phyloP scores from a whole-genome alignment of 1,140 invertebrate species.

The Drosophila bifasciata region DNA sequence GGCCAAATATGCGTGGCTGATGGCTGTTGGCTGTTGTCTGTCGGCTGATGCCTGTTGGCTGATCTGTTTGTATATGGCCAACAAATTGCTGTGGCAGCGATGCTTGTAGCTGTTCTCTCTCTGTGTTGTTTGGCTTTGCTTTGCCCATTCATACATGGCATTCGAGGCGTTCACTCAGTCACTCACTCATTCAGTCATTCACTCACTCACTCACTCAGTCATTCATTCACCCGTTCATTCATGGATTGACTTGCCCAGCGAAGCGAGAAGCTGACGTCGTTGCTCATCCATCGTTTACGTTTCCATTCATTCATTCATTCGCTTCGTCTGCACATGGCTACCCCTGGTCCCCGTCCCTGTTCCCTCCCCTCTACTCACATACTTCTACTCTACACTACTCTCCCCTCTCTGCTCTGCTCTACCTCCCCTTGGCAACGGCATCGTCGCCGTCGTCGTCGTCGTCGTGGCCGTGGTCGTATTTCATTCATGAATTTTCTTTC shows the following conservation, averaged over 20 bases:
- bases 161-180: conserved; percentile 14
- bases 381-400: conserved; percentile 25
- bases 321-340: neutral
- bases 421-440: no score
- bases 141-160: conserved; percentile 66
- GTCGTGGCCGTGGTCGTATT: conserved; percentile 70
- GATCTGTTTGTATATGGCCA: conserved; percentile 80
- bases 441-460: conserved; percentile 37
- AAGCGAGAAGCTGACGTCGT: conserved; percentile 64
- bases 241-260: conserved; percentile 78
- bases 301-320: conserved; percentile 70
- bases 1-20: conserved; percentile 76
- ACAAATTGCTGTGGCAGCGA: conserved; percentile 55
- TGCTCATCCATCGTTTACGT: conserved; percentile 75
- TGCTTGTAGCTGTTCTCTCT: conserved; percentile 48
- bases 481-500: conserved; percentile 83
- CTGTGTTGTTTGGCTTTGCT: conserved; percentile 48
- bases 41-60: no score
- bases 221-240: conserved; percentile 63
- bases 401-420: conserved; percentile 20
- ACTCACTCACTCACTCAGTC: conserved; percentile 74
- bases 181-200: conserved; percentile 44
- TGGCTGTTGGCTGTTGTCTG: no score
- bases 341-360: neutral
- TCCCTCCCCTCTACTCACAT: conserved; percentile 1